Base-by-base conservation (phyloP, 37 sponge, comb jelly and placozoan genomes). In the Axinella damicornis region DNA sequence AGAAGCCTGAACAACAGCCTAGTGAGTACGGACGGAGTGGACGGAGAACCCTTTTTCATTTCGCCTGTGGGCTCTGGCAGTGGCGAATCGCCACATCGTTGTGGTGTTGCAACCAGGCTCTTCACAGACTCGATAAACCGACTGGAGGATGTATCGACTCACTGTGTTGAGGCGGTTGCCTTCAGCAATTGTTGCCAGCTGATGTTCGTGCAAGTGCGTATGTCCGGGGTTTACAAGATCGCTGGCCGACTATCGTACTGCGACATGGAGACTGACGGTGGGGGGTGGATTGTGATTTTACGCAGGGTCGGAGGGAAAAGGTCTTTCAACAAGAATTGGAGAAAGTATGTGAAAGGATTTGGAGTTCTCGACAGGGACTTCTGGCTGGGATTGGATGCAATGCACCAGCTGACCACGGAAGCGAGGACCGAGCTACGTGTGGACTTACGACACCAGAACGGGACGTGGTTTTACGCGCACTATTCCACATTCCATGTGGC, bases 231-330 rank as follows among this genome's bases (percentile, higher is more conserved):
- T 4, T 84, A 84, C 38, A 37, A 52, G 71, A 53, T 80, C 17
- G 22, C 17, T 37, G 32, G 20, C 12, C 30, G 57, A 25, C 12
- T 30, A 4, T 55, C 57, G 18, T 77, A 81, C 56, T 89, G 90
- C 78, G 90, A 89, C 79, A 78, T 83, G 84, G 73, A 77, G 35
- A 89, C 84, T 53, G 69, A 38, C 53, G 82, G 68, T 54, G 90
- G 90, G 14, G 90, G 90, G 12, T 89, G 90, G 90, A 19, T 83
- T 53, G 90, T 89, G 57, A 73, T 89, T 13, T 66, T 40, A 66
- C 53, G 90, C 17, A 83, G 90, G 46, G 20, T 4, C 16, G 31
- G 63, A 25, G 53, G 32, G 21, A 55, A 53, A 22, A 66, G 35
- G 22, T 20, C 38, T 0, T 89, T 83, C 63, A 76, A 77, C 58